A percentile compares a stretch with the other conserved stretches of the same genome.
Conservation (phyloP, 2,888 invertebrate species). For the Polyommatus iphigenia region DNA sequence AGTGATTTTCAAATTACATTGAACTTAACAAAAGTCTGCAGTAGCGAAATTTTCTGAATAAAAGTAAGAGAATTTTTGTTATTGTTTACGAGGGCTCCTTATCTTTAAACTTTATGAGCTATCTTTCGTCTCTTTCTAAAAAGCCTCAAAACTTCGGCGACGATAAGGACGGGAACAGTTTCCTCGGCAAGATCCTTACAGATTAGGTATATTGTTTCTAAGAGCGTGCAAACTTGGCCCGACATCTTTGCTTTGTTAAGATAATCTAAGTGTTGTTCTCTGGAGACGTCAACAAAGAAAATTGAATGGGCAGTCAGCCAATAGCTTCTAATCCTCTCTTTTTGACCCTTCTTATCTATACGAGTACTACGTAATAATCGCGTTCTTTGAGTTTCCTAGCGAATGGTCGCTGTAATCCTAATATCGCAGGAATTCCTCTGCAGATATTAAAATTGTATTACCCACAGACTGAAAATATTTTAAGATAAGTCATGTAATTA, state of each 20-base stretch:
- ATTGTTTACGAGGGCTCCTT: conserved; percentile 15
- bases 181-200: conserved; percentile 45
- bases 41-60: background rate
- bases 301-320: conserved; percentile 79
- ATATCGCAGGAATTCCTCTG: conserved; percentile 31
- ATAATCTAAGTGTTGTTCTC: conserved; percentile 73
- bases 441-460: conserved; percentile 27
- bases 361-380: conserved; percentile 68
- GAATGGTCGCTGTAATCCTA: conserved; percentile 44
- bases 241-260: conserved; percentile 72
- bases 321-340: conserved; percentile 76
- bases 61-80: background rate
- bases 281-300: conserved; percentile 77
- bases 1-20: background rate
- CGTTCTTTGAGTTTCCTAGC: conserved; percentile 54
- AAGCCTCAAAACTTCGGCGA: conserved; percentile 39
- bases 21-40: background rate
- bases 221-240: conserved; percentile 58
- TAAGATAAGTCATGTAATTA: background rate
- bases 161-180: conserved; percentile 50
- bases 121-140: conserved; percentile 9
- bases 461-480: conserved; percentile 16
- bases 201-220: conserved; percentile 63
- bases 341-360: conserved; percentile 73
- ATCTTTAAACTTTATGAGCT: conserved; percentile 4